Evolutionary conservation across 1,140 invertebrate genomes (phyloP).

Genomic region (Drosophila grimshawi): DNA sequence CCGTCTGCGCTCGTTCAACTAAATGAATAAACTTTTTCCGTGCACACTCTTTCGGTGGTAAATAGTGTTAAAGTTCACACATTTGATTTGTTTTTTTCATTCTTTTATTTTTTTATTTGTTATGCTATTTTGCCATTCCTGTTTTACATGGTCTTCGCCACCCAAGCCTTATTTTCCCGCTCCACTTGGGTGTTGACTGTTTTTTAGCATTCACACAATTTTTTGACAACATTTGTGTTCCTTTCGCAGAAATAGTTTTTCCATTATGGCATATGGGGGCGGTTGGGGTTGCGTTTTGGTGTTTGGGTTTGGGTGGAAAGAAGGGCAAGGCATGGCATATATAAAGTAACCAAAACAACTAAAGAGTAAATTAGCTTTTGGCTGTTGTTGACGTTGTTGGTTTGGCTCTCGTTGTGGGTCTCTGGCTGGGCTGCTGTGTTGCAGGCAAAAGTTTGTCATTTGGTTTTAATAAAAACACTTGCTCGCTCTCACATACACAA

Average conservation of each 20-base stretch:
- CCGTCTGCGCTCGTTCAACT: constrained; percentile 73
- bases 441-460: constrained; percentile 77
- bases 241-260: constrained; percentile 76
- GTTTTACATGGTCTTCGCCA: constrained; percentile 29
- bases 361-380: constrained; percentile 83
- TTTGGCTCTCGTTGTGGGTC: constrained; percentile 45
- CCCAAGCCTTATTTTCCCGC: background rate
- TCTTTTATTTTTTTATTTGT: constrained; percentile 7
- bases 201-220: constrained; percentile 79
- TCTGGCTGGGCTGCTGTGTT: constrained; percentile 41
- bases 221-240: constrained; percentile 78
- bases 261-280: constrained; percentile 62
- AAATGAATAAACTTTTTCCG: constrained; percentile 81
- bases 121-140: constrained; percentile 32
- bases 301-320: background rate
- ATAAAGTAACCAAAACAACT: constrained; percentile 80
- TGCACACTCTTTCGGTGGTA: constrained; percentile 77
- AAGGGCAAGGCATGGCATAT: constrained; percentile 27
- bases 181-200: constrained; percentile 66
- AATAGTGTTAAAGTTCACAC: constrained; percentile 82
- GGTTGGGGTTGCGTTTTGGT: constrained; percentile 6
- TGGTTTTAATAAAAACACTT: constrained; percentile 82
- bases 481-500: constrained; percentile 40
- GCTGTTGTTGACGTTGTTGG: constrained; percentile 81
- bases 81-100: constrained; percentile 72